phyloP scores from a whole-genome alignment of 2,797 vertebrate species.

The Pseudomugil gertrudae region DNA sequence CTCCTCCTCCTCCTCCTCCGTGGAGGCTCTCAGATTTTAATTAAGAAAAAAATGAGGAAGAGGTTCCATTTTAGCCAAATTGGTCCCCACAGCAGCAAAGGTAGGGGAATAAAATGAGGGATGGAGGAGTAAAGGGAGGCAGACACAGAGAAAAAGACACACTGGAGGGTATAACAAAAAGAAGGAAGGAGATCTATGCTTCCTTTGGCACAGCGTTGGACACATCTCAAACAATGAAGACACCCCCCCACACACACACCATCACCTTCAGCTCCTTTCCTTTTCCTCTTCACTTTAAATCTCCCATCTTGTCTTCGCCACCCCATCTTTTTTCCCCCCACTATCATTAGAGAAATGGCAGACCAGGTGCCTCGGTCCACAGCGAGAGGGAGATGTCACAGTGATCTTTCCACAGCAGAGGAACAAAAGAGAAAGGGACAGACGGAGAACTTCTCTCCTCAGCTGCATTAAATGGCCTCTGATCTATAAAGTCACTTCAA shows the following conservation, averaged over 20 bases:
- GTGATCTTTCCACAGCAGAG: constrained; percentile 58
- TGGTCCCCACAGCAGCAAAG: constrained; percentile 83
- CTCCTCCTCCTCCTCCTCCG: constrained; percentile 55
- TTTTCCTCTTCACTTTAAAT: constrained; percentile 43
- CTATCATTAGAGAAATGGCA: constrained; percentile 74
- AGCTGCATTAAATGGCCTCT: constrained; percentile 69
- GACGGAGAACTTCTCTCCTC: constrained; percentile 62
- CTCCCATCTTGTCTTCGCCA: constrained; percentile 43
- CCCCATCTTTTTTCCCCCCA: constrained; percentile 39
- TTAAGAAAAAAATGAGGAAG: constrained; percentile 88
- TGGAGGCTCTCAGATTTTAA: constrained; percentile 84
- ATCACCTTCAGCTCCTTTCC: constrained; percentile 13
- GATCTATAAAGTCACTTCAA: constrained; percentile 74
- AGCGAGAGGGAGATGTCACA: constrained; percentile 69
- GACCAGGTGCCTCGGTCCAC: constrained; percentile 59
- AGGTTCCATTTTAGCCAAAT: constrained; percentile 86
- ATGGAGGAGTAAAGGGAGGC: constrained; percentile 68
- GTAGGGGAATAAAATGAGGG: constrained; percentile 75
- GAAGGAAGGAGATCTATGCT: constrained; percentile 58
- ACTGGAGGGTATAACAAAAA: constrained; percentile 54
- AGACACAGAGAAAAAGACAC: constrained; percentile 70
- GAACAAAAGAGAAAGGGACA: constrained; percentile 67
- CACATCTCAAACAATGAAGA: constrained; percentile 74
- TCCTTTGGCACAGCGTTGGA: constrained; percentile 67
- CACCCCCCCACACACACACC: constrained; percentile 11